Conservation (phyloP, 2,797 vertebrate species). For the Anguilla pacifica region DNA sequence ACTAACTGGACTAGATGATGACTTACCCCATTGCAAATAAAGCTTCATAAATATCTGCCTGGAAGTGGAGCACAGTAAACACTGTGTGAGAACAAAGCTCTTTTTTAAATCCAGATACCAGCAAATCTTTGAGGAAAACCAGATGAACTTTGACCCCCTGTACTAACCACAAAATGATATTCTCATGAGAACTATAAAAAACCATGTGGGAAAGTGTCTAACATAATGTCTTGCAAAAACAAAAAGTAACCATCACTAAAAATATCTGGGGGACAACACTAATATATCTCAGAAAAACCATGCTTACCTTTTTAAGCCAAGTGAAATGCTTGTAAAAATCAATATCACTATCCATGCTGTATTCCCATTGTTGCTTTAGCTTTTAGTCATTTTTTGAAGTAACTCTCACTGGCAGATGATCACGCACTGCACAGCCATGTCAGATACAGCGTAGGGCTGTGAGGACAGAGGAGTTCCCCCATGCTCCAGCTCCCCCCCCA, state of each 20-base stretch:
- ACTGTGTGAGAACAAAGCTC: neutral
- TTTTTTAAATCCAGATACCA: constrained; percentile 10
- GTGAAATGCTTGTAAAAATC: constrained; percentile 97
- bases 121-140: constrained; percentile 23
- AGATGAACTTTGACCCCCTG: constrained; percentile 50
- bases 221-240: neutral
- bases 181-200: constrained; percentile 51
- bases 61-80: neutral
- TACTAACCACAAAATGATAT: constrained; percentile 58
- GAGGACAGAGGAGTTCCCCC: constrained; percentile 31
- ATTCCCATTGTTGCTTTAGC: constrained; percentile 84
- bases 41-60: constrained; percentile 12
- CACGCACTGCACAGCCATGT: constrained; percentile 46
- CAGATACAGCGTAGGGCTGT: neutral
- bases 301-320: constrained; percentile 95
- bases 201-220: neutral
- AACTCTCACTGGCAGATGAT: constrained; percentile 53
- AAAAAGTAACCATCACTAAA: neutral
- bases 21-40: neutral
- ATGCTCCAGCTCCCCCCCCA: constrained; percentile 57
- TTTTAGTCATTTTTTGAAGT: constrained; percentile 54
- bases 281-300: constrained; percentile 32
- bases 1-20: neutral
- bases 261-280: neutral
- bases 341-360: constrained; percentile 93